A percentile compares a stretch with the other conserved stretches of the same genome.
phyloP scores from a whole-genome alignment of 2,888 invertebrate species.

The Orthosia cruda region DNA sequence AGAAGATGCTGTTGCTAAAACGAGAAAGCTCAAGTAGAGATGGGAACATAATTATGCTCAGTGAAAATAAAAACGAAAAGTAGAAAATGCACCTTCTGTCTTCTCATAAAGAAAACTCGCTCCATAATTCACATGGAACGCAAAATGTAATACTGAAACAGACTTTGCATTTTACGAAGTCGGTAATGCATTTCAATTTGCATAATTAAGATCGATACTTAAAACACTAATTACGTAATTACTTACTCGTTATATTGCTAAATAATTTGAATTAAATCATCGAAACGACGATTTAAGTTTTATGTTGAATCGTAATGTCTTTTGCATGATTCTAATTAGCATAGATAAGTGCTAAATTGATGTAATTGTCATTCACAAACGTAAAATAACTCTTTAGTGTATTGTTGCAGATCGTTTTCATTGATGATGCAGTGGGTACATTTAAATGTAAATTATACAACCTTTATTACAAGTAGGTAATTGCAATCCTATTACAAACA shows the following conservation, averaged over 20 bases:
- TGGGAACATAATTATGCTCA: too few relatives aligned
- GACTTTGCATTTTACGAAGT: background rate
- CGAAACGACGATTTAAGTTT: slow-evolving; percentile 12
- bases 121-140: too few relatives aligned
- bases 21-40: too few relatives aligned
- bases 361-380: slow-evolving; percentile 48
- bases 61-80: too few relatives aligned
- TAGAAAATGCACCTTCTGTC: too few relatives aligned
- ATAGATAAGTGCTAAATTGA: slow-evolving; percentile 8
- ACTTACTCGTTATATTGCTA: slow-evolving; percentile 3
- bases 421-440: slow-evolving; percentile 47
- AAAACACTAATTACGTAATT: slow-evolving; percentile 28
- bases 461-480: background rate
- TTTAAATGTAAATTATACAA: slow-evolving; percentile 12
- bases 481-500: background rate
- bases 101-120: background rate
- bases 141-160: too few relatives aligned
- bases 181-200: slow-evolving; percentile 5
- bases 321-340: slow-evolving; percentile 23
- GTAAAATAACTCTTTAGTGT: slow-evolving; percentile 33
- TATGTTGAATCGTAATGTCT: slow-evolving; percentile 12
- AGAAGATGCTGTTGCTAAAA: too few relatives aligned
- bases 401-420: slow-evolving; percentile 20
- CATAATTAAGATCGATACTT: slow-evolving; percentile 32
- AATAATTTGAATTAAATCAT: slow-evolving; percentile 55